Conservation (phyloP, 2,113 vertebrate genomes). For the Riparia riparia region DNA sequence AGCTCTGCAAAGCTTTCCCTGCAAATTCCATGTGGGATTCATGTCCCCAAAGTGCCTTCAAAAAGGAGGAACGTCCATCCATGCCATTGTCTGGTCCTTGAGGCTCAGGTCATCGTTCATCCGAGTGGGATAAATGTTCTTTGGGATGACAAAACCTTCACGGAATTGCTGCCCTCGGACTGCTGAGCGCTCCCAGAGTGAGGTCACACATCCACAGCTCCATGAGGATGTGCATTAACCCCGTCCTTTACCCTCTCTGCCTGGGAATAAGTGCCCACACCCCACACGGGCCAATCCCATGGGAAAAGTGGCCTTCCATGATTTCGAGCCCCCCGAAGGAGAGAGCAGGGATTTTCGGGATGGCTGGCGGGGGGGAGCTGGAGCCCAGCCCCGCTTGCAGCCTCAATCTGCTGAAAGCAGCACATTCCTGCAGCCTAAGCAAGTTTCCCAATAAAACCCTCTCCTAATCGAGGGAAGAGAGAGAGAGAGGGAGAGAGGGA, state of each 20-base stretch:
- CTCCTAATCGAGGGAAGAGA: conserved; percentile 56
- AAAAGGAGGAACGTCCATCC: not conserved
- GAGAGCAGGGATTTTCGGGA: not conserved
- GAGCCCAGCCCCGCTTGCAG: conserved; percentile 19
- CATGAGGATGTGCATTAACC: not conserved
- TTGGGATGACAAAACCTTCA: not conserved
- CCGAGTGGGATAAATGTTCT: not conserved
- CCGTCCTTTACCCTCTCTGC: not conserved
- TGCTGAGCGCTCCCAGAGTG: not conserved
- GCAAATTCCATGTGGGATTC: not conserved
- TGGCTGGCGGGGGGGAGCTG: not conserved
- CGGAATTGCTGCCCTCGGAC: not conserved
- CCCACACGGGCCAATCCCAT: not conserved
- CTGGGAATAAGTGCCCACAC: not conserved
- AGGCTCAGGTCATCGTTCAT: not conserved
- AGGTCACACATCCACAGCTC: not conserved
- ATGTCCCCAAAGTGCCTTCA: not conserved
- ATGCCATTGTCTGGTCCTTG: not conserved
- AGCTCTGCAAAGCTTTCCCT: not conserved
- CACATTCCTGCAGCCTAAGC: conserved; percentile 65
- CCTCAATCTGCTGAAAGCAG: conserved; percentile 55
- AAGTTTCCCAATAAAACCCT: conserved; percentile 71
- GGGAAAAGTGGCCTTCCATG: fast-evolving
- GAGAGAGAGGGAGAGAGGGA: conserved; percentile 34
- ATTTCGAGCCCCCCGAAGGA: not conserved